Evolutionary conservation across 2,797 vertebrate species (phyloP), one percentile per base, ranked within the genome.

Genomic region (Antennarius maculatus): DNA sequence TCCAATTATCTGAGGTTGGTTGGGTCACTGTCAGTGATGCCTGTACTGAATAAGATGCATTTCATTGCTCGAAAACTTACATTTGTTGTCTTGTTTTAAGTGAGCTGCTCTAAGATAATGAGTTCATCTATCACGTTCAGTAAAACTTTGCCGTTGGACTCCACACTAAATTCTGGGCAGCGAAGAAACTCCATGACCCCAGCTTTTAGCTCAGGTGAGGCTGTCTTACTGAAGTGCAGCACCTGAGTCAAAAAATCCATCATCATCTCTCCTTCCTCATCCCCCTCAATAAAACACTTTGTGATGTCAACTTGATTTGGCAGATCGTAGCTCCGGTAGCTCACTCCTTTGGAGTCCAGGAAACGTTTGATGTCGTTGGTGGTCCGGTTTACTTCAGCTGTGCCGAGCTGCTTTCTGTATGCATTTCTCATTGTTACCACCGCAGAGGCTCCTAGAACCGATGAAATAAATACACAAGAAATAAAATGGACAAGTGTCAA

Each of bases 221-320:
- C 96, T 1, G 83, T 93, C 71, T 89, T 91, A 62, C 80, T 94
- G 82, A 99, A 99, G 28, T 96, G 74, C 27, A 62, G 63, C 13
- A 94, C 94, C 88, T 96, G 93, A 0, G 96, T 98, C 80, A 98
- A 92, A 82, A 98, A 98, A 82, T 99, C 97, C 61, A 96, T 90
- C 81, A 99, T 82, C 45, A 97, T 82, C 54, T 96, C 96, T 62
- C 97, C 97, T 3, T 92, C 92, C 78, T 91, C 86, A 62, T 94
- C 91, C 1, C 95, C 96, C 45, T 95, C 91, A 5, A 66, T 83
- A 84, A 99, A 98, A 80, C 96, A 98, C 83, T 96, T 95, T 0
- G 94, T 96, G 87, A 99, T 97, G 50, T 98, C 96, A 93, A 98
- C 84, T 28, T 93, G 82, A 29, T 96, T 97, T 3, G 86, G 88